A percentile compares a stretch with the other conserved stretches of the same genome.
Conservation (phyloP, 1,140 invertebrate genomes). For the Spodoptera frugiperda region DNA sequence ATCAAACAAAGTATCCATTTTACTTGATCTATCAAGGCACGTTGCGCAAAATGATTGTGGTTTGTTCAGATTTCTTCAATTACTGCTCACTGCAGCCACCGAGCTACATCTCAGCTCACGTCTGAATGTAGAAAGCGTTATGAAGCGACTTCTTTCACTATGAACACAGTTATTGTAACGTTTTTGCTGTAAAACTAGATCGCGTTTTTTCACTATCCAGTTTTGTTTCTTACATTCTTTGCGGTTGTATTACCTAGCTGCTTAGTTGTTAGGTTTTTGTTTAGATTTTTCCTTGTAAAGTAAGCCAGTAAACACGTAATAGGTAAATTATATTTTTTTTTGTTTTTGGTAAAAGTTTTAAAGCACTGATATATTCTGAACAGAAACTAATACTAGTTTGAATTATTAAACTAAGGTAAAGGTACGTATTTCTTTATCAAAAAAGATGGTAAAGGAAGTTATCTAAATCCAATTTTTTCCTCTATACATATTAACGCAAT, state of each 20-base stretch:
- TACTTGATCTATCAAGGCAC: neutral
- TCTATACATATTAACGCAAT: no score
- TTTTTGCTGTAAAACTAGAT: constrained; percentile 25
- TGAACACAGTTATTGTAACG: neutral
- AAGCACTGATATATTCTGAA: no score
- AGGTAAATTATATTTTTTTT: no score
- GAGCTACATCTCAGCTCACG: neutral
- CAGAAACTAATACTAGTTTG: no score
- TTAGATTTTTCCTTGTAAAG: no score
- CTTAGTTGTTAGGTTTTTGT: neutral
- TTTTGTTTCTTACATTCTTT: constrained; percentile 34
- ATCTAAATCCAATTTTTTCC: no score
- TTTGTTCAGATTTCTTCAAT: constrained; percentile 38
- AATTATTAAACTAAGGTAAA: no score
- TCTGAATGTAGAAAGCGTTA: constrained; percentile 34
- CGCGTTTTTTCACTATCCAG: constrained; percentile 30
- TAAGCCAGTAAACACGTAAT: no score
- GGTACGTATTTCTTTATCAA: no score
- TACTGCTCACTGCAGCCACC: constrained; percentile 2
- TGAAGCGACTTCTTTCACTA: constrained; percentile 29
- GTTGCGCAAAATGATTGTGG: constrained; percentile 2
- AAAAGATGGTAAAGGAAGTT: no score
- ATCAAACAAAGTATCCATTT: neutral
- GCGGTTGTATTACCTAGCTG: constrained; percentile 13
- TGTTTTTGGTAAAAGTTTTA: no score